Evolutionary conservation across 2,888 invertebrate species (phyloP), one percentile per base, ranked within the genome.

Genomic region (Allolobophora icterica): DNA sequence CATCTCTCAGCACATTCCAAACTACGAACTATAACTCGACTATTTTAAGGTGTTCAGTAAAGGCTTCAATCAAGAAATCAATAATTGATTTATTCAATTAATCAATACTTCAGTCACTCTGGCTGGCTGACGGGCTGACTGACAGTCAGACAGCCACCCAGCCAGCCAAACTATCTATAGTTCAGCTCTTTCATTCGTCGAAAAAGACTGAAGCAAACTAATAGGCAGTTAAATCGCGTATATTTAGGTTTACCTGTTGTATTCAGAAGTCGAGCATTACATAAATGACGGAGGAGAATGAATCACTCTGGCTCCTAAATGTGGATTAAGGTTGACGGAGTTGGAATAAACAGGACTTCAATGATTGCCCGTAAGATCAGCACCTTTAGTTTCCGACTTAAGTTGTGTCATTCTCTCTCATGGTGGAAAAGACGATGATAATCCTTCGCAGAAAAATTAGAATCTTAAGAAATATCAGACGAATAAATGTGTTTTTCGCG

Each of bases 1-100:
- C 71, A 71, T n/a, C 30, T n/a, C 30, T 30, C 30, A n/a, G 30
- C n/a, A n/a, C 30, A 71, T 30, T 11, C 17, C 30, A 71, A 71
- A 71, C n/a, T 0, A 71, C 11, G 71, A 8, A 11, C 71, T 8
- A 0, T n/a, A 71, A n/a, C 30, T 71, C n/a, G 30, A 71, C 71
- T 71, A n/a, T n/a, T n/a, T 52, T 30, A 71, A 71, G 30, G n/a
- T 71, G 71, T 71, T 71, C 71, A 71, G 8, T 71, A 17, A 71
- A 30, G 90, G 90, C 90, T 45, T 90, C 87, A 90, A 45, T 87
- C 52, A 91, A 40, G 71, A 30, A 71, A n/a, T 71, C 71, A 71
- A n/a, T 71, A 30, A 71, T 8, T n/a, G 30, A 71, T 8, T 71
- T 11, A 71, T 30, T 71, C 58, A 58, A 58, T 58, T n/a, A 71